These are phyloP conservation scores for Phaonia tiefii DNA, from an alignment of 2,888 invertebrate species.

Conservation along the genomic window DNA sequence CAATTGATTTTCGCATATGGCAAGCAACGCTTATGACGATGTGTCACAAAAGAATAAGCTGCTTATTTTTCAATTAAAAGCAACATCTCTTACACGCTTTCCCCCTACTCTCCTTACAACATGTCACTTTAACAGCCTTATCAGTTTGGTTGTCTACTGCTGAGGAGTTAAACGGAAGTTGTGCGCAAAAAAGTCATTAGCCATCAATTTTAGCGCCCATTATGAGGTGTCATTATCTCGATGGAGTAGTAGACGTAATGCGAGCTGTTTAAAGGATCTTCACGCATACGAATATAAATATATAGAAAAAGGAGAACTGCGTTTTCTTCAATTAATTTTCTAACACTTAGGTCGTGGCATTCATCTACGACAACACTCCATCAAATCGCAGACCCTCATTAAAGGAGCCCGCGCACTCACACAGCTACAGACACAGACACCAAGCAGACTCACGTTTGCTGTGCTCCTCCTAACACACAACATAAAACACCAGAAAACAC, in stretches of 20 bases:
- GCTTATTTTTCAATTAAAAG: conserved; percentile 52
- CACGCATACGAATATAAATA: background rate
- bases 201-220: conserved; percentile 51
- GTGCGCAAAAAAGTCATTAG: conserved; percentile 38
- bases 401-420: background rate
- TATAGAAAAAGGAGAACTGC: background rate
- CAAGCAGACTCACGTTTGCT: background rate
- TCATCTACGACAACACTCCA: conserved; percentile 53
- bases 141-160: background rate
- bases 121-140: conserved; percentile 25
- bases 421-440: background rate
- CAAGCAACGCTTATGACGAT: conserved; percentile 28
- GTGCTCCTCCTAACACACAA: background rate
- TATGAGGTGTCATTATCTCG: conserved; percentile 52
- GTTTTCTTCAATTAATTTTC: conserved; percentile 28
- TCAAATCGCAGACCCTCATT: conserved; percentile 37
- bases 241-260: conserved; percentile 7
- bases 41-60: conserved; percentile 46
- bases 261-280: conserved; percentile 39
- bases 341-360: conserved; percentile 33
- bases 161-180: background rate
- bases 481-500: conserved; percentile 51
- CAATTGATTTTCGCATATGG: conserved; percentile 27
- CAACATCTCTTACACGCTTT: background rate
- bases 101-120: background rate